These are phyloP conservation scores for Axis porcinus DNA, from an alignment of 2,113 vertebrate genomes.

Conservation along the genomic window DNA sequence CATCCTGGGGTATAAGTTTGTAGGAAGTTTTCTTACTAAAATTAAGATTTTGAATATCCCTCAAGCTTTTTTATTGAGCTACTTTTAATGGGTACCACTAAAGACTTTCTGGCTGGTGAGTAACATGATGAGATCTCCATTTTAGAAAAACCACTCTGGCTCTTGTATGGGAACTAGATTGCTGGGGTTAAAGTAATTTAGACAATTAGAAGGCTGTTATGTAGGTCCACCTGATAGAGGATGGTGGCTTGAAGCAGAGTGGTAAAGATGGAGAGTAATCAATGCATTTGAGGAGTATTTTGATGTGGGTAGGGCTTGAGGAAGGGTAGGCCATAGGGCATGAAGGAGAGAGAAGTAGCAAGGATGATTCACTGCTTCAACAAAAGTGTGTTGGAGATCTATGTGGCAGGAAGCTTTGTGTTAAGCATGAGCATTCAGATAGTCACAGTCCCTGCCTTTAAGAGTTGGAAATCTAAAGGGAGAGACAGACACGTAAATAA, in stretches of 20 bases:
- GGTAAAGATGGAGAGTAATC: background rate
- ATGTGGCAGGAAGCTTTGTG: background rate
- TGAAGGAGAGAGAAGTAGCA: background rate
- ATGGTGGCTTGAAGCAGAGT: background rate
- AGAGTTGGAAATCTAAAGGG: background rate
- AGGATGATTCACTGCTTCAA: background rate
- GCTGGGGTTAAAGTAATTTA: background rate
- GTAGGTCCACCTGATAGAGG: background rate
- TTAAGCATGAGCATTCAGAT: background rate
- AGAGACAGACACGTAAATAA: background rate
- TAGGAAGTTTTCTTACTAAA: background rate
- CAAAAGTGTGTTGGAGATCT: background rate
- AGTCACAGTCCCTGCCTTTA: background rate
- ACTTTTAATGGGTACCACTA: background rate
- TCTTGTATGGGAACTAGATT: background rate
- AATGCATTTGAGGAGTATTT: background rate
- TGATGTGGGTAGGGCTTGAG: background rate
- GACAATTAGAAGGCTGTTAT: background rate
- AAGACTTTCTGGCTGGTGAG: background rate
- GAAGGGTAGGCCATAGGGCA: background rate
- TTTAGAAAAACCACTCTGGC: background rate
- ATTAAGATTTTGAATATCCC: background rate
- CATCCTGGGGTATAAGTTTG: background rate
- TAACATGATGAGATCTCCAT: background rate
- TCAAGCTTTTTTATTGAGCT: background rate